Percentiles rank a stretch among this genome's conserved stretches.
phyloP scores from a whole-genome alignment of 37 sponge, comb jelly and placozoan species.

The Amphimedon queenslandica region DNA sequence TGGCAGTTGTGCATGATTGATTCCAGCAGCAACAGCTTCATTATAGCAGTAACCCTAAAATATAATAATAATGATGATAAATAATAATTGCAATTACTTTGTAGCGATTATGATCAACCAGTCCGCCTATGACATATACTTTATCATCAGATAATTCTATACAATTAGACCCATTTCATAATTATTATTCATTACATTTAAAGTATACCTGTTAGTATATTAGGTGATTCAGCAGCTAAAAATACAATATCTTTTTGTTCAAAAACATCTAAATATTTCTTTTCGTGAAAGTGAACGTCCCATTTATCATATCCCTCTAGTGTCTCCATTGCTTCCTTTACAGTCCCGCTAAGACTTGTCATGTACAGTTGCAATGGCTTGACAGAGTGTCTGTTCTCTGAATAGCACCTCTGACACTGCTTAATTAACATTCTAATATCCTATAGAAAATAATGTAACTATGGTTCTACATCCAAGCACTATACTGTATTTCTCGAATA shows the following conservation, averaged over 20 bases:
- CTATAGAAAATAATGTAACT: slow-evolving; percentile 23
- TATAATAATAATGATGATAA: slow-evolving; percentile 71
- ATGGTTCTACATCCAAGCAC: background rate
- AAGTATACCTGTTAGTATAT: slow-evolving; percentile 69
- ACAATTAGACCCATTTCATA: background rate
- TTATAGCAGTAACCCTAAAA: slow-evolving; percentile 76
- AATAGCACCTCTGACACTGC: slow-evolving; percentile 83
- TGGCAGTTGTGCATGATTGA: slow-evolving; percentile 77
- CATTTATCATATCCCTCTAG: slow-evolving; percentile 38
- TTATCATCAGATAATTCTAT: slow-evolving; percentile 69
- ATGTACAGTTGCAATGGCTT: slow-evolving; percentile 59
- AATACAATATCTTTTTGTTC: slow-evolving; percentile 61
- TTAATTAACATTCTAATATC: slow-evolving; percentile 65
- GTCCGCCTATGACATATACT: slow-evolving; percentile 86
- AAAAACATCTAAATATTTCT: slow-evolving; percentile 57
- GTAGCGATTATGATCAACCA: slow-evolving; percentile 93
- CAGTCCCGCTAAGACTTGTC: slow-evolving; percentile 62
- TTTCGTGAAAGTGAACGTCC: slow-evolving; percentile 48
- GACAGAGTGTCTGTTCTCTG: slow-evolving; percentile 64
- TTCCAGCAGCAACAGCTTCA: slow-evolving; percentile 47
- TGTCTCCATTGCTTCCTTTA: slow-evolving; percentile 20
- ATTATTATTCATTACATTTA: background rate
- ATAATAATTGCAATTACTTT: slow-evolving; percentile 65
- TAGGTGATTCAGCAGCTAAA: slow-evolving; percentile 75
- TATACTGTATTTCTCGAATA: background rate